A percentile compares a stretch with the other conserved stretches of the same genome.
Conservation (phyloP, 2,888 invertebrate genomes). For the Linnaemya vulpina region DNA sequence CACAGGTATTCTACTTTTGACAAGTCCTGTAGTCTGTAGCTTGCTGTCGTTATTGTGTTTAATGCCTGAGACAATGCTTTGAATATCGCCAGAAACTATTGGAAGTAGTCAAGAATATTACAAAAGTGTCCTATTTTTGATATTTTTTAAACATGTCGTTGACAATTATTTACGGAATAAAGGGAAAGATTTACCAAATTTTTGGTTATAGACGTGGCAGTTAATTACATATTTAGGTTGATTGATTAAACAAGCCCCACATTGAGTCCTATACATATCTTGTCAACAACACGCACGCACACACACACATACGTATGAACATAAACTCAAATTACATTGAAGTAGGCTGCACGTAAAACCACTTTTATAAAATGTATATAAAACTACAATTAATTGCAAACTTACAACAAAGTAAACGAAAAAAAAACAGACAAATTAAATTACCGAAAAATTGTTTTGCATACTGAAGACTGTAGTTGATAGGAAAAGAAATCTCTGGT, state of each 20-base stretch:
- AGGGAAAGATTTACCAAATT: too few species aligned
- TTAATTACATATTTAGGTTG: slow-evolving; percentile 23
- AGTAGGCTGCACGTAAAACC: slow-evolving; percentile 26
- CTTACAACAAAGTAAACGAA: slow-evolving; percentile 11
- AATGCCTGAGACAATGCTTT: too few species aligned
- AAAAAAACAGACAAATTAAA: slow-evolving; percentile 17
- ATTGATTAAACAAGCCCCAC: slow-evolving; percentile 16
- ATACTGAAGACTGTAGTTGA: slow-evolving; percentile 33
- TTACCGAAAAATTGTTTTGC: slow-evolving; percentile 41
- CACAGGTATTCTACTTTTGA: too few species aligned
- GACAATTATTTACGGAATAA: too few species aligned
- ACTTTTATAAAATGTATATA: background rate
- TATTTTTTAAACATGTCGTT: too few species aligned
- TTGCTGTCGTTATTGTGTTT: too few species aligned
- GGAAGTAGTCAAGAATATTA: too few species aligned
- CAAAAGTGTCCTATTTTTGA: too few species aligned
- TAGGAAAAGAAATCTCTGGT: slow-evolving; percentile 44
- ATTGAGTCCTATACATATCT: slow-evolving; percentile 1
- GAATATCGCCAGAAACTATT: too few species aligned
- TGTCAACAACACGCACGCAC: slow-evolving; percentile 13
- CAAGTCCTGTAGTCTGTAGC: too few species aligned
- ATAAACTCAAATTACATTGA: slow-evolving; percentile 33
- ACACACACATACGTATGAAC: background rate
- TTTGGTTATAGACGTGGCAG: too few species aligned
- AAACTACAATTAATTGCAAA: background rate